Evolutionary conservation across 2,797 vertebrate genomes (phyloP), one percentile per base, ranked within the genome.

Genomic region (Podarcis siculus): DNA sequence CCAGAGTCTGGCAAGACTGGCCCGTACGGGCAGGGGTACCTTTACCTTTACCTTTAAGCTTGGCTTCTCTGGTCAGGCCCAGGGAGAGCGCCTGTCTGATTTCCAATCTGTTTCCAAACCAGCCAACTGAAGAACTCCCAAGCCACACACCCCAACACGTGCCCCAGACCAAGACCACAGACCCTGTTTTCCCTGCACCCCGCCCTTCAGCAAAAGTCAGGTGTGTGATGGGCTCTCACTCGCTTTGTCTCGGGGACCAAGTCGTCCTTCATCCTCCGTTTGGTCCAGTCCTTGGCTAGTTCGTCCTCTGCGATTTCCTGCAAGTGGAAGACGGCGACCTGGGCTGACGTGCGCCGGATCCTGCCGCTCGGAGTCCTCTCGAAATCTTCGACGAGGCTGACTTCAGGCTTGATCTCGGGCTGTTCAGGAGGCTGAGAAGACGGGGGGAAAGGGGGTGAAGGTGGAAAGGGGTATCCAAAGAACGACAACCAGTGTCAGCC

Each of bases 261-360:
- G 95, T 99, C 99, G 0, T 99, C 99, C 95, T 98, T 99, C 96
- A 98, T 99, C 94, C 98, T 98, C 21, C 98, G 96, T 94, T 98
- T 98, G 92, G 98, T 98, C 98, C 98, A 99, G 82, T 99, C 99
- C 90, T 96, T 98, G 88, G 98, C 97, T 30, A 99, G 97, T 92
- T 99, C 98, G 0, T 99, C 98, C 92, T 99, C 99, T 0, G 98
- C 99, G 4, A 99, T 99, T 96, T 99, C 99, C 95, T 99, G 99
- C 85, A 99, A 97, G 95, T 99, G 99, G 96, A 99, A 99, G 58
- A 99, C 98, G 0, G 99, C 99, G 0, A 99, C 98, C 94, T 99
- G 99, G 86, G 99, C 99, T 0, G 99, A 99, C 0, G 98, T 98
- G 67, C 99, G 98, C 81, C 99, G 97, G 94, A 99, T 98, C 82